Evolutionary conservation across 2,797 vertebrate species (phyloP).

Genomic region (Aulostomus chinensis): DNA sequence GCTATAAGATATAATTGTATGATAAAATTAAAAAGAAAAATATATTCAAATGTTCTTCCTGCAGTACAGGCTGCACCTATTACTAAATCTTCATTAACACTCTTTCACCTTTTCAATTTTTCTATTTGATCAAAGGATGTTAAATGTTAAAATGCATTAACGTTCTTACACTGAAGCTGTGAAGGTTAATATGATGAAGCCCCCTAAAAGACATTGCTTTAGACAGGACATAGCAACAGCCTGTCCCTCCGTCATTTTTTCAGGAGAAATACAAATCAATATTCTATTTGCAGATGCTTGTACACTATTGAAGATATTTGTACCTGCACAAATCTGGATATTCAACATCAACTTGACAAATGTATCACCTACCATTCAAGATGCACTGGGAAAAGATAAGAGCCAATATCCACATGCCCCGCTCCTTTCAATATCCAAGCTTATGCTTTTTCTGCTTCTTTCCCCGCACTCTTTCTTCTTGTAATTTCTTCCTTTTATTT

Average conservation of each 20-base stretch:
- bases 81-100: constrained; percentile 35
- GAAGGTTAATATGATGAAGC: constrained; percentile 33
- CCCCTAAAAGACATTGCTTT: constrained; percentile 28
- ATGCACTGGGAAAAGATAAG: constrained; percentile 97
- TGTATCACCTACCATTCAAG: constrained; percentile 91
- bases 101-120: background rate
- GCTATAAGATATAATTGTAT: background rate
- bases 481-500: constrained; percentile 68
- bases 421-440: constrained; percentile 90
- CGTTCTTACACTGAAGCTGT: constrained; percentile 7
- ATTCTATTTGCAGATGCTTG: constrained; percentile 10
- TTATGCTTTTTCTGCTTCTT: constrained; percentile 81
- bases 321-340: background rate
- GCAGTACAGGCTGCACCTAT: constrained; percentile 49
- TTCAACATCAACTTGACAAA: constrained; percentile 27
- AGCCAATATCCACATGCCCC: constrained; percentile 99
- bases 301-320: background rate
- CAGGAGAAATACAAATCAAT: too few relatives aligned
- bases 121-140: constrained; percentile 21
- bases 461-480: constrained; percentile 73
- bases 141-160: constrained; percentile 26
- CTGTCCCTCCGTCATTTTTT: constrained; percentile 28
- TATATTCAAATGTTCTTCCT: constrained; percentile 22
- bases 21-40: constrained; percentile 13
- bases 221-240: constrained; percentile 70